A percentile compares a stretch with the other conserved stretches of the same genome.
Evolutionary conservation across 2,797 vertebrate genomes (phyloP).

Genomic region (Bradypodion pumilum): DNA sequence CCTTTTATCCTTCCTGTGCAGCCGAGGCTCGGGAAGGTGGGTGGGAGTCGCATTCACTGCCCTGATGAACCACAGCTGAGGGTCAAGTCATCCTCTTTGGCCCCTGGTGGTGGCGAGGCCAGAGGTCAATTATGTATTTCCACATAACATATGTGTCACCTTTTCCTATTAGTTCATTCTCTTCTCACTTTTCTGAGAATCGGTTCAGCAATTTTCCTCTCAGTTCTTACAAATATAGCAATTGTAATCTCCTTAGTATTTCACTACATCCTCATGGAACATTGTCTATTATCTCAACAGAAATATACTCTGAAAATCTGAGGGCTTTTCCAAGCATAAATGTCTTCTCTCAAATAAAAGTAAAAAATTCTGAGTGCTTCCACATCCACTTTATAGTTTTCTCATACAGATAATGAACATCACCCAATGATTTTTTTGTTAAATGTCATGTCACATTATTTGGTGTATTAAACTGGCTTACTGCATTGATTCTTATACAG

Average conservation of each 20-base stretch:
- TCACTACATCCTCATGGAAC: background rate
- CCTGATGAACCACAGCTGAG: too few relatives aligned
- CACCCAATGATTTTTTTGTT: background rate
- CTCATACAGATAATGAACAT: background rate
- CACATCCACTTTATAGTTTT: background rate
- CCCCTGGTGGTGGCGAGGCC: too few relatives aligned
- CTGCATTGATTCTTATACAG: background rate
- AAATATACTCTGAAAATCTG: background rate
- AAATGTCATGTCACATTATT: background rate
- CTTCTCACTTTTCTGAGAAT: slow-evolving; percentile 1
- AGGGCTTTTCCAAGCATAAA: accelerated
- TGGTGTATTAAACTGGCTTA: background rate
- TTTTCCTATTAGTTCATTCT: slow-evolving; percentile 15
- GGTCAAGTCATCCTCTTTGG: too few relatives aligned
- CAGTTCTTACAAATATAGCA: background rate
- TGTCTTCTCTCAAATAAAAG: slow-evolving; percentile 15
- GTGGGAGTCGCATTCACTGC: too few relatives aligned
- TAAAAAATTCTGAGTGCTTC: background rate
- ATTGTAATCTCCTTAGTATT: background rate
- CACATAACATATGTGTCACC: background rate
- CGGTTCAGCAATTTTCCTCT: background rate
- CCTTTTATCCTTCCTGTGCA: too few relatives aligned
- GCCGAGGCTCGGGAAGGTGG: too few relatives aligned
- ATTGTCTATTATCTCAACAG: background rate
- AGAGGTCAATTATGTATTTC: background rate